Evolutionary conservation across 2,888 invertebrate genomes (phyloP).

Genomic region (Buathra laborator): DNA sequence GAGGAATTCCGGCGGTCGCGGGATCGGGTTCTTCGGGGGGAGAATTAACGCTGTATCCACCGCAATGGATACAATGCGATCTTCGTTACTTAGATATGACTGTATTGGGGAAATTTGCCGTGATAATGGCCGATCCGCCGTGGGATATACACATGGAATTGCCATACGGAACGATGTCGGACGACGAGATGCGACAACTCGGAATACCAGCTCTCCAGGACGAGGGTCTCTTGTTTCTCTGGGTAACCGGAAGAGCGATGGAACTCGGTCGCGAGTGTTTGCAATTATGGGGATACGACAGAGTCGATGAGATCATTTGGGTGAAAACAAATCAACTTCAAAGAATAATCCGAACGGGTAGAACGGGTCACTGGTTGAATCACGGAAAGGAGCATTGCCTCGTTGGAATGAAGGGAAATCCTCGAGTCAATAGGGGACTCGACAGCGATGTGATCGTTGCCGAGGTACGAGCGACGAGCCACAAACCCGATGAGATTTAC

Average conservation of each 20-base stretch:
- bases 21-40: slow-evolving; percentile 85
- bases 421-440: slow-evolving; percentile 95
- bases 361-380: slow-evolving; percentile 99
- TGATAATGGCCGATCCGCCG: slow-evolving; percentile 99
- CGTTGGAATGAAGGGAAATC: slow-evolving; percentile 98
- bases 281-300: slow-evolving; percentile 98
- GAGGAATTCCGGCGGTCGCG: slow-evolving; percentile 74
- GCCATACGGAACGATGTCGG: slow-evolving; percentile 99
- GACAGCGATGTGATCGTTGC: slow-evolving; percentile 99
- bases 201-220: slow-evolving; percentile 98
- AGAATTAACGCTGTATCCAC: slow-evolving; percentile 90
- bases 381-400: slow-evolving; percentile 99
- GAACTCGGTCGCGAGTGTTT: slow-evolving; percentile 98
- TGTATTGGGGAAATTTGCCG: slow-evolving; percentile 97
- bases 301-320: slow-evolving; percentile 99
- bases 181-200: slow-evolving; percentile 98
- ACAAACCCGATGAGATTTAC: slow-evolving; percentile 99
- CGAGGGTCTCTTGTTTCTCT: slow-evolving; percentile 97
- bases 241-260: slow-evolving; percentile 99
- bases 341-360: slow-evolving; percentile 97
- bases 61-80: slow-evolving; percentile 99
- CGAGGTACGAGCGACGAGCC: slow-evolving; percentile 98
- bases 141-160: slow-evolving; percentile 99
- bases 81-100: slow-evolving; percentile 96
- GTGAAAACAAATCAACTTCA: slow-evolving; percentile 99